Evolutionary conservation across 2,797 vertebrate species (phyloP).

Genomic region (Poeciliopsis turneri): DNA sequence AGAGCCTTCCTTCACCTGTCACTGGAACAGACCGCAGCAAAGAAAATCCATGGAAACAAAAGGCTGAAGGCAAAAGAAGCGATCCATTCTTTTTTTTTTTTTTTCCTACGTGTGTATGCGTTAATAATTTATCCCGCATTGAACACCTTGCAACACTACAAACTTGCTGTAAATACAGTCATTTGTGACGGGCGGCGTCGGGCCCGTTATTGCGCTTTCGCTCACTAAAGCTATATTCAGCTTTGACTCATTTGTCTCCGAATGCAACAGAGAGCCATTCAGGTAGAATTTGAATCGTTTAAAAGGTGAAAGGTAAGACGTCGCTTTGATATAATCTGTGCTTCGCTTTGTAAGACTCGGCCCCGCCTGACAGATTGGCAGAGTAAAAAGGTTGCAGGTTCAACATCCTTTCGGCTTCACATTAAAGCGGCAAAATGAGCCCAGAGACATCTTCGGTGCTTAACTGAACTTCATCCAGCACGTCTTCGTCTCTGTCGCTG

Average conservation of each 20-base stretch:
- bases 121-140: slow-evolving; percentile 26
- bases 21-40: neutral
- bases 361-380: slow-evolving; percentile 15
- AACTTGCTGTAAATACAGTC: neutral
- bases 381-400: slow-evolving; percentile 30
- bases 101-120: neutral
- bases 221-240: neutral
- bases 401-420: slow-evolving; percentile 7
- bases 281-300: neutral
- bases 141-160: slow-evolving; percentile 2
- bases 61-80: neutral
- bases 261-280: neutral
- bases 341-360: neutral
- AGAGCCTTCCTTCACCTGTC: neutral
- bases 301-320: slow-evolving; percentile 17
- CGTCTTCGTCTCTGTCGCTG: slow-evolving; percentile 26
- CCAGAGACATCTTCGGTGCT: slow-evolving; percentile 21
- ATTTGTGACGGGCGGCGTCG: neutral
- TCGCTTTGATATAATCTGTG: neutral
- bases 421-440: slow-evolving; percentile 37
- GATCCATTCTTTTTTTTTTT: neutral
- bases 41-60: neutral
- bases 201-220: neutral
- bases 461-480: slow-evolving; percentile 13
- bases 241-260: neutral